Percentiles rank a stretch among this genome's conserved stretches.
phyloP scores from a whole-genome alignment of 2,113 vertebrate genomes.

The Martes martes region DNA sequence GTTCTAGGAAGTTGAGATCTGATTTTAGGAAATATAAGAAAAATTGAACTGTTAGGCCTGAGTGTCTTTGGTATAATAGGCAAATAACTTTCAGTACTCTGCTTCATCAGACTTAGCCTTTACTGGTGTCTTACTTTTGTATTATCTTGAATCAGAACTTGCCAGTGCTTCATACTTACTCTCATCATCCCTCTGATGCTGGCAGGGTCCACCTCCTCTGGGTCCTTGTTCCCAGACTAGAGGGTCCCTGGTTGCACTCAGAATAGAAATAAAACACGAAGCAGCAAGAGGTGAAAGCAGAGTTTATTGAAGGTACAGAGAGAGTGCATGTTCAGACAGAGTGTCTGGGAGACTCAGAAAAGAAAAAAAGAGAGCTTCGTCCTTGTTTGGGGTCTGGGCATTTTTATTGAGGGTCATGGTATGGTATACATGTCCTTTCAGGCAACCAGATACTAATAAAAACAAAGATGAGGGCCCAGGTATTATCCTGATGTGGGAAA shows the following conservation, averaged over 20 bases:
- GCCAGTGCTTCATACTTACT: background rate
- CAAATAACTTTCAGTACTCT: background rate
- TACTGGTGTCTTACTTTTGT: background rate
- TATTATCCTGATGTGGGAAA: background rate
- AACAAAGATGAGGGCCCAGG: background rate
- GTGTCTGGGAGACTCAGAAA: background rate
- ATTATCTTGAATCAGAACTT: background rate
- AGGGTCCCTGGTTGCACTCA: background rate
- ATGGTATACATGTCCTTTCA: background rate
- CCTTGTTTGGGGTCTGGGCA: background rate
- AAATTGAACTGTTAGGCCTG: background rate
- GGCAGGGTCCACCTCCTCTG: background rate
- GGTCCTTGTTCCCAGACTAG: background rate
- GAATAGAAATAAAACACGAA: background rate
- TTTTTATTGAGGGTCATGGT: background rate
- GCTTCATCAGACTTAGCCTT: background rate
- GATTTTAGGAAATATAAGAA: background rate
- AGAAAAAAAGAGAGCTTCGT: background rate
- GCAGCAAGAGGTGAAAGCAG: background rate
- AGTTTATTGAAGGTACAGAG: background rate
- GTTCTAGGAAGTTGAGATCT: background rate
- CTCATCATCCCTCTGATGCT: background rate
- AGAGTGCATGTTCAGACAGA: background rate
- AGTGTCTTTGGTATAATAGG: background rate
- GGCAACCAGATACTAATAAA: background rate